Base-by-base conservation (phyloP, 2,888 invertebrate genomes). In the Amphiduros pacificus region DNA sequence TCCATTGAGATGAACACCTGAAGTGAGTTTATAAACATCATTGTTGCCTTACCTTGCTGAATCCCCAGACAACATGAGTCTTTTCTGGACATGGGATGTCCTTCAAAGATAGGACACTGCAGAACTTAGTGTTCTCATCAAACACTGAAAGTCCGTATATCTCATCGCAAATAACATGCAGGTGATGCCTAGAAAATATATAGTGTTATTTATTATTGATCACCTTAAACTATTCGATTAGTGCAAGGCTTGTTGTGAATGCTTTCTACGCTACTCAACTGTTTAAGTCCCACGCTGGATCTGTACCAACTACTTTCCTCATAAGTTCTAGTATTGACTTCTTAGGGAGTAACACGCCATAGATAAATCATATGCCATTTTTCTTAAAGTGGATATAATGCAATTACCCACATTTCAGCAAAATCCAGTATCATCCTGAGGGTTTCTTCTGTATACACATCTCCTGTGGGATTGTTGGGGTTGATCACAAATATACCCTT, bases 381-480 rank as follows among this genome's bases (percentile, higher is more conserved):
- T 9, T 52, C n/a, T 54, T 9, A 40, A 52, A 17, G 20, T 11
- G 6, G 28, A 31, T 31, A 54, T 17, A 55, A n/a, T 55, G 62
- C 67, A 74, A 9, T 50, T n/a, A 32, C 65, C 51, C 62, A 76
- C 76, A 64, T 68, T 44, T 65, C 62, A 11, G 77, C 76, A 73
- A 76, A 78, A 50, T 74, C 63, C 24, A 76, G 73, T 1, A 75
- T 58, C 20, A 62, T 65, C 1, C 71, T 57, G n/a, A 78, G 62
- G 28, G 76, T 61, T 44, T 71, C 57, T 36, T 69, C 60, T 1
- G 69, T 65, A 58, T 74, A 74, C 9, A 74, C 70, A 40, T 70
- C 69, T 17, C 78, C 79, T 2, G 74, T 63, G 3, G 79, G 78
- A 58, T 78, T 78, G 65, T 74, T 71, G 1, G 79, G 78, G 56